These are phyloP conservation scores for Cariama cristata DNA, from an alignment of 2,113 vertebrate genomes.

Conservation along the genomic window DNA sequence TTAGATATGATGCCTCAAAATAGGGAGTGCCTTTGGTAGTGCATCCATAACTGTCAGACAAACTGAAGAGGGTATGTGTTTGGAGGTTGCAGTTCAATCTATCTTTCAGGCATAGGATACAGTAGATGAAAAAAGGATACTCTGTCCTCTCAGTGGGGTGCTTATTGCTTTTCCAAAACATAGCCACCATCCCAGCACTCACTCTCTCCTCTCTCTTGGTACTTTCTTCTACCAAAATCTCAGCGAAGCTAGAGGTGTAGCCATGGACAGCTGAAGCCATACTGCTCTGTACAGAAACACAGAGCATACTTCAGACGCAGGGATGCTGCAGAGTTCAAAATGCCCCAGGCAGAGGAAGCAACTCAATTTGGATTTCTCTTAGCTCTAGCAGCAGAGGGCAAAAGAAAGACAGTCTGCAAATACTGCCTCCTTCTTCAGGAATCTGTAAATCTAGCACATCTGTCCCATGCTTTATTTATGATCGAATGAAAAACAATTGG, in stretches of 20 bases:
- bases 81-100: not conserved
- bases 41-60: not conserved
- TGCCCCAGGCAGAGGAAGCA: not conserved
- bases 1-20: not conserved
- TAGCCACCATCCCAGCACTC: not conserved
- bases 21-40: not conserved
- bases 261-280: not conserved
- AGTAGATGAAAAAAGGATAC: not conserved
- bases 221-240: not conserved
- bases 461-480: not conserved
- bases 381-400: not conserved
- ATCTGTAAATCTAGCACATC: conserved; percentile 1
- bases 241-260: not conserved
- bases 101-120: not conserved
- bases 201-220: not conserved
- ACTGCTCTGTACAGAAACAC: not conserved
- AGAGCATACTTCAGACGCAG: not conserved
- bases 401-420: not conserved
- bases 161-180: not conserved
- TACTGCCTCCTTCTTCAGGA: not conserved
- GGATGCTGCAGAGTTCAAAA: not conserved
- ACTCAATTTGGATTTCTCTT: not conserved
- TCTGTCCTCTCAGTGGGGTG: not conserved
- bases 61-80: not conserved
- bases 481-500: not conserved